Evolutionary conservation across 2,888 invertebrate species (phyloP).

Genomic region (Zygogramma bicolorata): DNA sequence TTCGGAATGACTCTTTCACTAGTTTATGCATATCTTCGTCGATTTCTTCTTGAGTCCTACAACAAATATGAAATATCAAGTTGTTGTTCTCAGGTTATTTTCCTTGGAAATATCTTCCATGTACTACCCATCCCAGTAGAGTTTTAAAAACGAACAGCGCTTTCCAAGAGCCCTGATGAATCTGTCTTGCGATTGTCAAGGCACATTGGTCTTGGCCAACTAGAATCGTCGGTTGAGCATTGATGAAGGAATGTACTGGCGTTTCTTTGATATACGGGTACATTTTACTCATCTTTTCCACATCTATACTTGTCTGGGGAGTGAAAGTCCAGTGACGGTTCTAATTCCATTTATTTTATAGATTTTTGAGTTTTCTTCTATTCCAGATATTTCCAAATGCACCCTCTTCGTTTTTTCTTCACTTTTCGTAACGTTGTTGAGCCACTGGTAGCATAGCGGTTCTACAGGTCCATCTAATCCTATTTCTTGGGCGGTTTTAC

Average conservation of each 20-base stretch:
- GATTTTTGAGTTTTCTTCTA: neutral
- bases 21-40: too few species aligned
- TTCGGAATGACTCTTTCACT: too few species aligned
- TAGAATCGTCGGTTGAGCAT: neutral
- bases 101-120: too few species aligned
- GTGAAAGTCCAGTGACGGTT: too few species aligned
- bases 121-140: neutral
- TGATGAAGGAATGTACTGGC: neutral
- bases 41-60: neutral
- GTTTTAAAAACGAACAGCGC: neutral
- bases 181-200: too few species aligned
- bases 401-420: neutral
- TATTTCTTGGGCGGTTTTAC: neutral
- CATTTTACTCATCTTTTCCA: too few species aligned
- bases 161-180: too few species aligned
- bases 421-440: neutral
- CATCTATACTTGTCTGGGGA: too few species aligned
- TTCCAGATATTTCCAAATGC: neutral
- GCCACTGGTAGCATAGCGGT: neutral
- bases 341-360: neutral
- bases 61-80: conserved; percentile 12
- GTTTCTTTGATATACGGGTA: too few species aligned
- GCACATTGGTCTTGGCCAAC: too few species aligned
- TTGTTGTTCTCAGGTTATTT: too few species aligned
- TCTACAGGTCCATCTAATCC: neutral